Conservation (phyloP, 2,113 vertebrate genomes). For the Spermophilus dauricus region DNA sequence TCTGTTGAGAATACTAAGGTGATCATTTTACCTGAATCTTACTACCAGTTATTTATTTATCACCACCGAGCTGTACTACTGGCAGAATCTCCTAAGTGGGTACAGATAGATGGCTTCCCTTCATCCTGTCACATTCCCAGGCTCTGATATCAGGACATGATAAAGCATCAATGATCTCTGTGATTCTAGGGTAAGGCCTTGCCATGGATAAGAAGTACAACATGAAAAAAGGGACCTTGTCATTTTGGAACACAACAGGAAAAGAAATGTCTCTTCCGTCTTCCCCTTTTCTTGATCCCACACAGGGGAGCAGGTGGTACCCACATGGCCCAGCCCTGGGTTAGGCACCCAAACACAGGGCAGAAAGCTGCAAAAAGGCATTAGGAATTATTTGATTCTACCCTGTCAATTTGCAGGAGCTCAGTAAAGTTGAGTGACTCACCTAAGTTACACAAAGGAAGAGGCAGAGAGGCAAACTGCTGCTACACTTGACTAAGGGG, state of each 20-base stretch:
- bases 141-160: no score
- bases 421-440: neutral
- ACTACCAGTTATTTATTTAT: no score
- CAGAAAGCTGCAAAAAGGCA: neutral
- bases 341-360: neutral
- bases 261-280: neutral
- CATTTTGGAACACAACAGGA: neutral
- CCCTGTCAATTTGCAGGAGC: neutral
- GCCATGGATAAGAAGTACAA: neutral
- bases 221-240: neutral
- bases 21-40: neutral
- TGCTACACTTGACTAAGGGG: neutral
- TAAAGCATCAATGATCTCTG: neutral
- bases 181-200: neutral
- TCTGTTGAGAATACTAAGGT: no score
- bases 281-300: no score
- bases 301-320: accelerated
- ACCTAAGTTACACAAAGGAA: neutral
- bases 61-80: accelerated
- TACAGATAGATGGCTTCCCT: neutral
- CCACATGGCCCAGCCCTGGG: neutral
- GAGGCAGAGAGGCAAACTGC: neutral
- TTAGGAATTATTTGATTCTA: neutral
- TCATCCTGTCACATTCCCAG: neutral
- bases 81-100: accelerated